Conservation (phyloP, 2,797 vertebrate genomes). For the Champsocephalus esox region DNA sequence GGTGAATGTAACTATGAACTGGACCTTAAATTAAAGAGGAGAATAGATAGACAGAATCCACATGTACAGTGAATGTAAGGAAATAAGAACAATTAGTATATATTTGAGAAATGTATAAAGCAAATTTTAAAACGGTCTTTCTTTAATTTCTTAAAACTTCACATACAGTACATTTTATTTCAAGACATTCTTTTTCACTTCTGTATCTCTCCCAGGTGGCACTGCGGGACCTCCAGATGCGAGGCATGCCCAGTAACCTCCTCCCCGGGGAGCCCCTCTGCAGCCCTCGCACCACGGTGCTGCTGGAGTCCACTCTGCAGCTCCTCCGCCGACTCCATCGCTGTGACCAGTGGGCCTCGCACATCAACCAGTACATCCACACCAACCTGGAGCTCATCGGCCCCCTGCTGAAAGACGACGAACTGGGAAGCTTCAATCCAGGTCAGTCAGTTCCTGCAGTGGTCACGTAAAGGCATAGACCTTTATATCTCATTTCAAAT, state of each 20-base stretch:
- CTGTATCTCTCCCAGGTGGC: constrained; percentile 79
- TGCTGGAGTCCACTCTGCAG: constrained; percentile 85
- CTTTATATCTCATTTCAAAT: background rate
- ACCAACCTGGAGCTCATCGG: constrained; percentile 84
- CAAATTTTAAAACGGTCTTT: background rate
- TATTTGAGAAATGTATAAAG: background rate
- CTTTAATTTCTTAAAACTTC: background rate
- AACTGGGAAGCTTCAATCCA: constrained; percentile 50
- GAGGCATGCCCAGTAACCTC: constrained; percentile 86
- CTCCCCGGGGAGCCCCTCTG: constrained; percentile 87
- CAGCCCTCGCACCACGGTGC: constrained; percentile 82
- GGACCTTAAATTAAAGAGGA: background rate
- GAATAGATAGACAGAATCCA: background rate
- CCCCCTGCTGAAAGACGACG: constrained; percentile 79
- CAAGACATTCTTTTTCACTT: background rate
- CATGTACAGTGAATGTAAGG: background rate
- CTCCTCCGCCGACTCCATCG: constrained; percentile 83
- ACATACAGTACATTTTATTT: background rate
- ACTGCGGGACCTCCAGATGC: constrained; percentile 86
- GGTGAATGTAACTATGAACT: background rate
- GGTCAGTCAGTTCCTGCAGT: constrained; percentile 55
- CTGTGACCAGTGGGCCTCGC: constrained; percentile 82
- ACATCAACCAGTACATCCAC: constrained; percentile 85
- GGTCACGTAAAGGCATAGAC: background rate
- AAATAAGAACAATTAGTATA: background rate